Evolutionary conservation across 2,888 invertebrate species (phyloP), one percentile per base, ranked within the genome.

Genomic region (Hyalella azteca): DNA sequence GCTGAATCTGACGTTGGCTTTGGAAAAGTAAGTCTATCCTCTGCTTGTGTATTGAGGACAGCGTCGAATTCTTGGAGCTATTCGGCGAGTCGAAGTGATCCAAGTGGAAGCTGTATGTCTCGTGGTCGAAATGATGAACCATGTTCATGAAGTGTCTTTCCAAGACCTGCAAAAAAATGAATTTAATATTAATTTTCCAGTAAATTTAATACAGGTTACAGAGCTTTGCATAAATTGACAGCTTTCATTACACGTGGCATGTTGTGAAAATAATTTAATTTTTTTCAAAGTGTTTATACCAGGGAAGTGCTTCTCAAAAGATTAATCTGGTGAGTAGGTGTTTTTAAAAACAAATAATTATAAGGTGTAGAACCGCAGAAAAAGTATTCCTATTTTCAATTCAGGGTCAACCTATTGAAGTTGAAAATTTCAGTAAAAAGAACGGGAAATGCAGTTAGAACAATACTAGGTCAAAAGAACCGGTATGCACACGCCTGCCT

Each of bases 11-110:
- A 0, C 83, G 76, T 73, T 81, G 75, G 73, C 81, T 81, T 15
- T 83, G 78, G 78, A 95, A 95, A 89, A 95, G 92, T 36, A 94
- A 92, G 89, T 95, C 95, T 87, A 95, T 95, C 88, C 93, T 92
- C 86, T 93, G 92, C 88, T 94, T 94, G 89, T 94, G 94, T 81
- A 92, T 90, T 81, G 93, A 84, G 60, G 81, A 77, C 75, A 84
- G 40, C 39, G 80, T 80, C 77, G 82, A 73, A 87, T 60, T 87
- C 87, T 80, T 81, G n/a, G 86, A 81, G 86, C 85, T 85, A 88
- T 85, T 59, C 88, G 78, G 60, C 7, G 77, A 79, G 11, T 79
- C 78, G 66, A 80, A 66, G 36, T 77, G 75, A 7, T 79, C 79
- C 41, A 85, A 79, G 11, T 81, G 85, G 73, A 85, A 85, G 41